Evolutionary conservation across 2,797 vertebrate species (phyloP).

Genomic region (Diglossa cyanea): DNA sequence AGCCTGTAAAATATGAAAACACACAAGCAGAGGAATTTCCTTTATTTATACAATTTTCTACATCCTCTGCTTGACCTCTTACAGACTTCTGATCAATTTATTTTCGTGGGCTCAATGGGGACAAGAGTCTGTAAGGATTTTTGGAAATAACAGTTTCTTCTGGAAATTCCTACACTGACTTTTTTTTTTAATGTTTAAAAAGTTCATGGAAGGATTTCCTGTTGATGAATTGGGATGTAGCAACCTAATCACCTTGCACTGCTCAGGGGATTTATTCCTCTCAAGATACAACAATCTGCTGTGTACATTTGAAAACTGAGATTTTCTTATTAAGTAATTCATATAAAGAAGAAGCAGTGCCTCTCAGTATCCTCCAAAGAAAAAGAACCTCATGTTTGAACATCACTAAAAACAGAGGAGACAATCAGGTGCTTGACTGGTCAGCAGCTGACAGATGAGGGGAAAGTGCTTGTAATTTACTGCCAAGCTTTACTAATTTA

Average conservation of each 20-base stretch:
- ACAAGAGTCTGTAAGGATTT: neutral
- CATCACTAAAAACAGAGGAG: neutral
- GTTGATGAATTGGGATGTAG: neutral
- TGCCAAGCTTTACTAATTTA: neutral
- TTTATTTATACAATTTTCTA: neutral
- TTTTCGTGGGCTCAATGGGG: neutral
- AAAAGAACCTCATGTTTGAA: neutral
- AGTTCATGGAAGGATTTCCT: neutral
- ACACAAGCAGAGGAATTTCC: neutral
- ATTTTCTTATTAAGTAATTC: neutral
- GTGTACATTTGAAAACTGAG: neutral
- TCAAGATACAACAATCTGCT: neutral
- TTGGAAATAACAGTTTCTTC: neutral
- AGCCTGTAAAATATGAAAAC: neutral
- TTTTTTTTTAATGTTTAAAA: neutral
- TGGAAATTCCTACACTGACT: neutral
- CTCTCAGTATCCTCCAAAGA: neutral
- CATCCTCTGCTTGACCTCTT: neutral
- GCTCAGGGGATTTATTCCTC: neutral
- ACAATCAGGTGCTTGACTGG: neutral
- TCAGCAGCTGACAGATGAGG: neutral
- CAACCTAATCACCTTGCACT: neutral
- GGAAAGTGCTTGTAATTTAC: neutral
- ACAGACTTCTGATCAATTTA: neutral
- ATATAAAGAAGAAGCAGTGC: neutral